Evolutionary conservation across 1,140 invertebrate species (phyloP).

Genomic region (Diabrotica undecimpunctata): DNA sequence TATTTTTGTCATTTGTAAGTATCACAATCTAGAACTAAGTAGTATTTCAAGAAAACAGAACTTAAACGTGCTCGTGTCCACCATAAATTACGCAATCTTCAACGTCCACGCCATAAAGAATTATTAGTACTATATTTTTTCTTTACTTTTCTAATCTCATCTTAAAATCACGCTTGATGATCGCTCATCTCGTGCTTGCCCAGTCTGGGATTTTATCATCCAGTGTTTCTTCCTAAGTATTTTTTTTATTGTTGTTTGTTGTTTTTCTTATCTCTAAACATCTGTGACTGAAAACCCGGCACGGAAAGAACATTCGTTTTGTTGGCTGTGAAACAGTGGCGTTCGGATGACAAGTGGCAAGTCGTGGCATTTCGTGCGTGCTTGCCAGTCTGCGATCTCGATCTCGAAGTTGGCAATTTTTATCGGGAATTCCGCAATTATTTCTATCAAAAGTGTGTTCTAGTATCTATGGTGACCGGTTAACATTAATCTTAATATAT

Average conservation of each 20-base stretch:
- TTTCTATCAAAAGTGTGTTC: no score
- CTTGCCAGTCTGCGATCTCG: background rate
- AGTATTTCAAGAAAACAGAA: no score
- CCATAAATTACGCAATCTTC: slow-evolving; percentile 9
- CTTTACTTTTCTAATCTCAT: slow-evolving; percentile 12
- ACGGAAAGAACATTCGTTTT: slow-evolving; percentile 14
- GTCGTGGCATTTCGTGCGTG: background rate
- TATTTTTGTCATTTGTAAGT: no score
- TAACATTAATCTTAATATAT: no score
- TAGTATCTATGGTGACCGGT: no score
- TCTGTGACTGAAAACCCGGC: slow-evolving; percentile 7
- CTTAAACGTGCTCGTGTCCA: background rate
- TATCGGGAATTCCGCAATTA: no score
- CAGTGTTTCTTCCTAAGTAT: background rate
- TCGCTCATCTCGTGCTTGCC: background rate
- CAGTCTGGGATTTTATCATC: background rate
- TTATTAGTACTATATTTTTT: slow-evolving; percentile 13
- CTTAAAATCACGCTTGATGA: slow-evolving; percentile 13
- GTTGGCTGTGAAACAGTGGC: slow-evolving; percentile 6
- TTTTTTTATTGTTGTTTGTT: slow-evolving; percentile 13
- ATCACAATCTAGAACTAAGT: no score
- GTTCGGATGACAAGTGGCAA: slow-evolving; percentile 4
- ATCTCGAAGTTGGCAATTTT: background rate
- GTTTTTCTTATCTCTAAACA: slow-evolving; percentile 10
- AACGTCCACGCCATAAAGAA: slow-evolving; percentile 4